These are phyloP conservation scores for Sebastes fasciatus DNA, from an alignment of 2,113 vertebrate species.

Conservation along the genomic window DNA sequence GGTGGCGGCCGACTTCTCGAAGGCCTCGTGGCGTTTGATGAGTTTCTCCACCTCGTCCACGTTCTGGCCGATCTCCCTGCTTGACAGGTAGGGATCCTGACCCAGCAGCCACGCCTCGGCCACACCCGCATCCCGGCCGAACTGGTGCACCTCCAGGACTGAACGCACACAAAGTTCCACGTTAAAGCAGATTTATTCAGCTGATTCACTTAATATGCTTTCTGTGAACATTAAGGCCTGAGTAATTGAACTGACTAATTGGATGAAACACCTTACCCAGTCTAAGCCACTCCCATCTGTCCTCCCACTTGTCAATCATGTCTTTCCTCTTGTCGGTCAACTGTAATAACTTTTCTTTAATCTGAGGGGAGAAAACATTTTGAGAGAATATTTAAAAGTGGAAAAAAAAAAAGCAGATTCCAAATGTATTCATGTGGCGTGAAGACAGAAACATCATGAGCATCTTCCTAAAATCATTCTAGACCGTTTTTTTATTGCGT, in stretches of 20 bases:
- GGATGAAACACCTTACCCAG: slow-evolving; percentile 85
- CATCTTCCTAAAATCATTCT: background rate
- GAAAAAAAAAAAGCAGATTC: background rate
- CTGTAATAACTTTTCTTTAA: slow-evolving; percentile 94
- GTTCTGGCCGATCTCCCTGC: slow-evolving; percentile 93
- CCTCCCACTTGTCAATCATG: slow-evolving; percentile 98
- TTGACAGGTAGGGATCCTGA: slow-evolving; percentile 97
- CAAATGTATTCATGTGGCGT: background rate
- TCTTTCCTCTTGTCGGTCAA: slow-evolving; percentile 97
- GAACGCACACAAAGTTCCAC: background rate
- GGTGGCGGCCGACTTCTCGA: slow-evolving; percentile 98
- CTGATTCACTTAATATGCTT: background rate
- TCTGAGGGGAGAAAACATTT: slow-evolving; percentile 76
- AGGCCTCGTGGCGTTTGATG: slow-evolving; percentile 98
- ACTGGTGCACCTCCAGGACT: slow-evolving; percentile 83
- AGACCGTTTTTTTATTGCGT: background rate
- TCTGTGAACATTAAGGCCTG: background rate
- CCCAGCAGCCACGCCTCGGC: slow-evolving; percentile 97
- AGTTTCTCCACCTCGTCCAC: slow-evolving; percentile 99
- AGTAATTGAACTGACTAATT: background rate
- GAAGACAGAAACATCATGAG: background rate
- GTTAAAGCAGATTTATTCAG: background rate
- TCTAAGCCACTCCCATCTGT: slow-evolving; percentile 96
- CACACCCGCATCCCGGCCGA: slow-evolving; percentile 94
- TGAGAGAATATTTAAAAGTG: background rate